Percentiles rank a stretch among this genome's conserved stretches.
These are phyloP conservation scores for Falco rusticolus DNA, from an alignment of 2,797 vertebrate species.

Conservation along the genomic window DNA sequence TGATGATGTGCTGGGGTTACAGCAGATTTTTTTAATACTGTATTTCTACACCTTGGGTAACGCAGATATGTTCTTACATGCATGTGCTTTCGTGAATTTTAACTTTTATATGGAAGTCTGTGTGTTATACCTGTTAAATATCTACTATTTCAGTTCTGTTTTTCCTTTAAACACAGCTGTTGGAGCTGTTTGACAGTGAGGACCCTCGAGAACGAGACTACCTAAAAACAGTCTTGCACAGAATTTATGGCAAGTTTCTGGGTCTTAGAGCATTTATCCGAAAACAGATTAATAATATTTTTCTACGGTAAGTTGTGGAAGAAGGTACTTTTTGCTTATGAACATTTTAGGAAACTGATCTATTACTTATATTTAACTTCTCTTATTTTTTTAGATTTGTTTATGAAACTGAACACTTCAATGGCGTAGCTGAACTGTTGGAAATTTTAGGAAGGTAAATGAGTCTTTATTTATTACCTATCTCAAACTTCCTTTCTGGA, in stretches of 20 bases:
- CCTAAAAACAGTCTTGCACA: conserved; percentile 99
- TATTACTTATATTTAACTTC: conserved; percentile 18
- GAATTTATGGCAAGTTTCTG: conserved; percentile 99
- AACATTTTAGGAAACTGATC: conserved; percentile 1
- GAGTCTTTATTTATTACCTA: background rate
- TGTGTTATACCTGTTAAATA: background rate
- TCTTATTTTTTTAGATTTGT: conserved; percentile 84
- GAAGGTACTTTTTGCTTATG: background rate
- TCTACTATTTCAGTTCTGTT: background rate
- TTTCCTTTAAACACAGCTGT: conserved; percentile 80
- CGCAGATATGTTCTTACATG: background rate
- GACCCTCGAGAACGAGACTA: conserved; percentile 98
- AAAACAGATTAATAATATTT: conserved; percentile 99
- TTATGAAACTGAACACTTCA: conserved; percentile 99
- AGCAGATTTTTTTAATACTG: background rate
- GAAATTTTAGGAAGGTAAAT: conserved; percentile 99
- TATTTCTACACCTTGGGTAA: background rate
- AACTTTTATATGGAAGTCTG: background rate
- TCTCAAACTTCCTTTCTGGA: conserved; percentile 1
- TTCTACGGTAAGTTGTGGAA: conserved; percentile 93
- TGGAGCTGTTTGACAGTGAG: conserved; percentile 98
- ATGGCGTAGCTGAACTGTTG: conserved; percentile 98
- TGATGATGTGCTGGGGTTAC: background rate
- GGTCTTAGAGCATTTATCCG: conserved; percentile 99
- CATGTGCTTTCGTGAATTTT: background rate